Conservation (phyloP, 2,888 invertebrate genomes). For the Drosophila dives region DNA sequence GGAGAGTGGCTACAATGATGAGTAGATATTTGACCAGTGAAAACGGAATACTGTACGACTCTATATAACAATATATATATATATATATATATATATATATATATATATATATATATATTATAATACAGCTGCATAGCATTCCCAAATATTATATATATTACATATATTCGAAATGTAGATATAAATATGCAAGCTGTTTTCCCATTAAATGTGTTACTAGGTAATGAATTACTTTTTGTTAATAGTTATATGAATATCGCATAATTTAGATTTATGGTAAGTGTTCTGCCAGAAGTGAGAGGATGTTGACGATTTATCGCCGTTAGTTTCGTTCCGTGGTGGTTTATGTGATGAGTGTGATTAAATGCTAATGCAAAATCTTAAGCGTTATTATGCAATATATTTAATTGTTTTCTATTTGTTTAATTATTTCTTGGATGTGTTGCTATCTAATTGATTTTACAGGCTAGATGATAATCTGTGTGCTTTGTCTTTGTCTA, state of each 20-base stretch:
- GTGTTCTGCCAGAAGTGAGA: neutral
- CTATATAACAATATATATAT: too few species aligned
- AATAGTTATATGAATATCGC: neutral
- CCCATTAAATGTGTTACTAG: too few species aligned
- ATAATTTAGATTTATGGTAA: neutral
- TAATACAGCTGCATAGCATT: neutral
- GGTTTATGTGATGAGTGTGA: neutral
- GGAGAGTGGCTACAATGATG: neutral
- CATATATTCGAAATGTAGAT: too few species aligned
- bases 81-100: too few species aligned
- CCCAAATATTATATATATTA: too few species aligned
- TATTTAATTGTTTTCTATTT: neutral
- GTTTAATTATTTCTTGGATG: neutral
- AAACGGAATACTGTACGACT: neutral
- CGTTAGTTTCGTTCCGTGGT: neutral
- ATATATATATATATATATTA: neutral
- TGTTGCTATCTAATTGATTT: neutral
- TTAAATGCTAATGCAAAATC: neutral
- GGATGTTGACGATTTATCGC: neutral
- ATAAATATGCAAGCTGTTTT: neutral
- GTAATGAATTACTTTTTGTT: neutral
- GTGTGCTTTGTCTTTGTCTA: neutral
- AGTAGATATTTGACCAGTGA: neutral
- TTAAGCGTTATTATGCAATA: neutral
- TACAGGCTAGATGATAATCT: neutral